phyloP scores from a whole-genome alignment of 2,888 invertebrate genomes.

The Nomada flava region DNA sequence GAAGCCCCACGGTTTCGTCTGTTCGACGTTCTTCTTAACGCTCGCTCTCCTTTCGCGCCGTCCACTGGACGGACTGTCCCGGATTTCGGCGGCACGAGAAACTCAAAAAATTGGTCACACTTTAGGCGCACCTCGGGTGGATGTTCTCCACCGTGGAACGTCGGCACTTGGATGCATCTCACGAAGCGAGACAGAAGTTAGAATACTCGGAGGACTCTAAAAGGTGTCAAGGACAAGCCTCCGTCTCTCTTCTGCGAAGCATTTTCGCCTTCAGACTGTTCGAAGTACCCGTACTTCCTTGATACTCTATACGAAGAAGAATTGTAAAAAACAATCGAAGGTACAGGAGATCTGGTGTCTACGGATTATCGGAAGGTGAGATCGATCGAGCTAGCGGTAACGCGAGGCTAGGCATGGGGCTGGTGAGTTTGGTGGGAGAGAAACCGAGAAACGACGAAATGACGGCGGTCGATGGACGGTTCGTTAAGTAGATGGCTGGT shows the following conservation, averaged over 20 bases:
- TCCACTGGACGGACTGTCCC: too few relatives aligned
- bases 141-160: too few relatives aligned
- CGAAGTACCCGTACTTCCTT: neutral
- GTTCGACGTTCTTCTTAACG: conserved; percentile 57
- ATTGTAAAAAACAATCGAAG: neutral
- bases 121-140: too few relatives aligned
- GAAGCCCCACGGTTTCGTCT: conserved; percentile 79
- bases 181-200: neutral
- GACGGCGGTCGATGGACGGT: conserved; percentile 80
- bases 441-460: conserved; percentile 80
- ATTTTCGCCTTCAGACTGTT: neutral
- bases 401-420: conserved; percentile 24
- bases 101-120: too few relatives aligned
- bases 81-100: too few relatives aligned
- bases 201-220: neutral
- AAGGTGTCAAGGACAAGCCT: conserved; percentile 19
- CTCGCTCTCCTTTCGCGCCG: conserved; percentile 44
- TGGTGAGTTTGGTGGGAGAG: conserved; percentile 70
- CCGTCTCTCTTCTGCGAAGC: neutral
- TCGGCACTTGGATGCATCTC: neutral
- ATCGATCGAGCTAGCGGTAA: conserved; percentile 61
- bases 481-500: conserved; percentile 81
- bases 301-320: neutral
- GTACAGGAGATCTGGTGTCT: neutral
- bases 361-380: conserved; percentile 45